Conservation (phyloP, 2,888 invertebrate species). For the Dorcus parallelipipedus region DNA sequence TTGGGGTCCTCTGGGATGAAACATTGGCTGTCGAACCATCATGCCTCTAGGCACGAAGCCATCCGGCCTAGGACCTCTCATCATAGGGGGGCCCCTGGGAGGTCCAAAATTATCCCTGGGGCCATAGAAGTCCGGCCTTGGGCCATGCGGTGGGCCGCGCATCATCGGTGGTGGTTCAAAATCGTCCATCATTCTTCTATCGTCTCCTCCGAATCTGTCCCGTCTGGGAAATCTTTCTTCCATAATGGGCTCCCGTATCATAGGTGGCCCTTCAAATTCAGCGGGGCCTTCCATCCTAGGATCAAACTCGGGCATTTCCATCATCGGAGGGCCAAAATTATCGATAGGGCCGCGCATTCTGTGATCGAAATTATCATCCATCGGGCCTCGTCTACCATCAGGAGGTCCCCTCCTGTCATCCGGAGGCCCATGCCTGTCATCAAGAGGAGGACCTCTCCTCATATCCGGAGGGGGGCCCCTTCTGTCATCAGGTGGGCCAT, state of each 20-base stretch:
- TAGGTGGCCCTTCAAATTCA: conserved; percentile 5
- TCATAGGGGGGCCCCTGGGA: conserved; percentile 33
- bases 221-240: conserved; percentile 35
- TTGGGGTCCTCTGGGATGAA: conserved; percentile 34
- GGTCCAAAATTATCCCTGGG: conserved; percentile 29
- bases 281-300: conserved; percentile 3
- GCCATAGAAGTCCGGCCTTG: conserved; percentile 30
- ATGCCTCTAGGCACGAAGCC: conserved; percentile 32
- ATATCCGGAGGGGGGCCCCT: conserved; percentile 18
- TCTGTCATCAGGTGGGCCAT: conserved; percentile 35
- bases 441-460: background rate
- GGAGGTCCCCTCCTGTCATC: background rate
- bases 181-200: conserved; percentile 25
- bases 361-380: too few relatives aligned
- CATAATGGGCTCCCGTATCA: conserved; percentile 11
- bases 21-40: conserved; percentile 30
- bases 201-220: conserved; percentile 35
- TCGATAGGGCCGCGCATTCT: conserved; percentile 43
- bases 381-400: background rate
- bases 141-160: conserved; percentile 24
- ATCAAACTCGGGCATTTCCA: conserved; percentile 19
- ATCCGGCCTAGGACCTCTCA: conserved; percentile 37
- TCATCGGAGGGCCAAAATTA: conserved; percentile 34
- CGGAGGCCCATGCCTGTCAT: background rate
- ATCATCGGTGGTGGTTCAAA: conserved; percentile 22